Evolutionary conservation across 2,888 invertebrate genomes (phyloP).

Genomic region (Sarcophaga variegata): DNA sequence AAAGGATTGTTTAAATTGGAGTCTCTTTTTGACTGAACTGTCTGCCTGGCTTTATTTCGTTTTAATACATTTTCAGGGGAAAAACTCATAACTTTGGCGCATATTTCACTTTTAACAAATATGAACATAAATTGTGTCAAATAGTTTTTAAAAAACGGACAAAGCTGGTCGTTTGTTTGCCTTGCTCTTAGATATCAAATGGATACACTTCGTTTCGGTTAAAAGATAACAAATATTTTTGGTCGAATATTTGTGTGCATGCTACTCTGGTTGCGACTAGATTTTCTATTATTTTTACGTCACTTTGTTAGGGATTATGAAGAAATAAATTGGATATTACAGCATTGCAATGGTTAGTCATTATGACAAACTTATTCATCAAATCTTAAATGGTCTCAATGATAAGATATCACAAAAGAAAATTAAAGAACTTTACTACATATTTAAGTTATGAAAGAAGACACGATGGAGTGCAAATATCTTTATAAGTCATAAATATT

Average conservation of each 20-base stretch:
- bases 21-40: slow-evolving; percentile 34
- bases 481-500: too few species aligned
- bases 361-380: slow-evolving; percentile 38
- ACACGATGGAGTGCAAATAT: too few species aligned
- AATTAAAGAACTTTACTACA: too few species aligned
- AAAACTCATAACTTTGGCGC: background rate
- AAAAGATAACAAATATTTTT: background rate
- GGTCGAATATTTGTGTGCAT: background rate
- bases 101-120: slow-evolving; percentile 40
- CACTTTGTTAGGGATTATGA: too few species aligned
- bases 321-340: too few species aligned
- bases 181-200: too few species aligned
- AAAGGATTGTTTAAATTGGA: slow-evolving; percentile 20
- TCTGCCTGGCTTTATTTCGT: background rate
- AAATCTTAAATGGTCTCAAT: slow-evolving; percentile 45
- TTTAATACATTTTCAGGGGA: background rate
- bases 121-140: slow-evolving; percentile 57
- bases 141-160: slow-evolving; percentile 54
- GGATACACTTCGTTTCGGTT: background rate
- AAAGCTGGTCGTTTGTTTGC: slow-evolving; percentile 30
- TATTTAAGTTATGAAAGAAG: too few species aligned
- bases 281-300: too few species aligned
- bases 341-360: background rate
- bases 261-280: background rate
- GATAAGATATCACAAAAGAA: slow-evolving; percentile 25